Evolutionary conservation across 2,113 vertebrate genomes (phyloP).

Genomic region (Scortum barcoo): DNA sequence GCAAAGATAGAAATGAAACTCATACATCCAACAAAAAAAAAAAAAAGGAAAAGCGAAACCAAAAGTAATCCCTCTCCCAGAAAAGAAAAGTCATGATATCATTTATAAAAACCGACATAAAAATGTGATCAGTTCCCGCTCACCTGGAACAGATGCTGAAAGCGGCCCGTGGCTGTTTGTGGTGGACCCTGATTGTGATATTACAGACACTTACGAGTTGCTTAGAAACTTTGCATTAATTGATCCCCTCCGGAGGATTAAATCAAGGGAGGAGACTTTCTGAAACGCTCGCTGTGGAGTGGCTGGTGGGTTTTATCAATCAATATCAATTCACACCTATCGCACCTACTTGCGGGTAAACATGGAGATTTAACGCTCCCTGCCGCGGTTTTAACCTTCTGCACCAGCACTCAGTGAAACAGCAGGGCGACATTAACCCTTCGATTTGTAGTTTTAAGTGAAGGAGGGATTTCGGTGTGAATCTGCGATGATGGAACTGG

Average conservation of each 20-base stretch:
- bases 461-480: conserved; percentile 23
- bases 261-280: conserved; percentile 22
- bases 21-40: conserved; percentile 57
- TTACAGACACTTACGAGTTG: conserved; percentile 34
- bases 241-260: conserved; percentile 33
- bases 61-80: conserved; percentile 68
- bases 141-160: conserved; percentile 67
- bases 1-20: conserved; percentile 53
- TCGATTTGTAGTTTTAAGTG: conserved; percentile 12
- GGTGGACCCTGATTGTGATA: conserved; percentile 70
- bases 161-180: conserved; percentile 71
- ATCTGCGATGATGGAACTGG: conserved; percentile 58
- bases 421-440: conserved; percentile 26
- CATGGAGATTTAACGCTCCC: conserved; percentile 5
- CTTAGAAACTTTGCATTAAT: conserved; percentile 58
- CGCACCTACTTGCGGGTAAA: conserved; percentile 27
- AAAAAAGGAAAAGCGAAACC: conserved; percentile 43
- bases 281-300: not conserved
- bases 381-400: conserved; percentile 25
- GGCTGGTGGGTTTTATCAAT: conserved; percentile 37
- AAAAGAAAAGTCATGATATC: conserved; percentile 70
- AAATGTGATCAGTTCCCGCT: conserved; percentile 71
- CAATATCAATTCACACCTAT: conserved; percentile 1
- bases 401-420: conserved; percentile 32
- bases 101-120: conserved; percentile 69